Base-by-base conservation (phyloP, 2,113 vertebrate species). In the Calypte anna region DNA sequence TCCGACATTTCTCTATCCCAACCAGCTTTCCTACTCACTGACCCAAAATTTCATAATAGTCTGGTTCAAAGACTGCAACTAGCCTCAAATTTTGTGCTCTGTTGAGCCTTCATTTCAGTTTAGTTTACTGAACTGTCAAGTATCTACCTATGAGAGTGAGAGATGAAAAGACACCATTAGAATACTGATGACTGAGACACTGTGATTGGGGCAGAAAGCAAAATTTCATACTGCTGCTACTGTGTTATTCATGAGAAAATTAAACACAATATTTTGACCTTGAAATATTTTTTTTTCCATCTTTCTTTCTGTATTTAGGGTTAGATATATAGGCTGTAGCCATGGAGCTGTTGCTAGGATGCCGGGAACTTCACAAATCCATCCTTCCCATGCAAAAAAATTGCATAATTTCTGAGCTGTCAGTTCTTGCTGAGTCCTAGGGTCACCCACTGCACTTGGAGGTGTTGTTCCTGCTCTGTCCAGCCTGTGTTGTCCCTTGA, bases 1-100 rank as follows among this genome's bases (percentile, higher is more conserved):
- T 85, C 81, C 93, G 95, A 90, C 80, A 86, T 96, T 95, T 96
- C 19, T 38, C 61, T 67, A 66, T 61, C 38, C 81, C 85, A 58
- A 44, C 74, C 94, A 90, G 82, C 91, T 97, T 96, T 97, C 88
- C 59, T 96, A 91, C 86, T 92, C 94, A 59, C 89, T 93, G 92
- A 97, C 92, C 97, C 91, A 81, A 92, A 58, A 84, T 82, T 27
- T 66, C 91, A 64, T 88, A 86, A 84, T 63, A 51, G 86, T 88
- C 78, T 93, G 86, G 88, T 95, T 96, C 90, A 94, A 90, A 89
- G 93, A 46, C 90, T 90, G 46, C 84, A 72, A 50, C 14, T 74
- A 69, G 86, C 77, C 93, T 93, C 80, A 74, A 14, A 90, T 96
- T 88, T 95, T 93, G 86, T 88, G 95, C 94, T 97, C 88, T 93